phyloP scores from a whole-genome alignment of 1,140 invertebrate genomes.

The Drosophila albomicans region DNA sequence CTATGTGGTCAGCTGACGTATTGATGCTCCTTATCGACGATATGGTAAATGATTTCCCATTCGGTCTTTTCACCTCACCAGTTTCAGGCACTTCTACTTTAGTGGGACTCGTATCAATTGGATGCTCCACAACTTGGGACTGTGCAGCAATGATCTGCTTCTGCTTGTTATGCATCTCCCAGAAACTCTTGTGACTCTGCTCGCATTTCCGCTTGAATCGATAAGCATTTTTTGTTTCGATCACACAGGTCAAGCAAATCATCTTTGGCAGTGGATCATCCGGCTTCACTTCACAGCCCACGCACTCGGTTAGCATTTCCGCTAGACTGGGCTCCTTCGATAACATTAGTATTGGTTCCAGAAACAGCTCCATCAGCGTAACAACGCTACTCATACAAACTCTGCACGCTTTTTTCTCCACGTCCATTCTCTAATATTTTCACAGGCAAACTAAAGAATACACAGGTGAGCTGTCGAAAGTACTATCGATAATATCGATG shows the following conservation, averaged over 20 bases:
- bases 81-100: conserved; percentile 7
- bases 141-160: too few relatives aligned
- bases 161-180: not conserved
- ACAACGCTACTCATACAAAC: conserved; percentile 20
- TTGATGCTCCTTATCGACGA: not conserved
- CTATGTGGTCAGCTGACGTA: not conserved
- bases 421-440: not conserved
- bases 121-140: not conserved
- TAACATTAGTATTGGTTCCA: not conserved
- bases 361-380: conserved; percentile 23
- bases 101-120: not conserved
- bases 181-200: conserved; percentile 15
- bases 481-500: too few relatives aligned
- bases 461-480: too few relatives aligned
- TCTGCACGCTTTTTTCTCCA: conserved; percentile 15
- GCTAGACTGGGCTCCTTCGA: conserved; percentile 2
- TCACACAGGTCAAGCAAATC: conserved; percentile 18
- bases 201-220: conserved; percentile 22
- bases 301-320: conserved; percentile 17
- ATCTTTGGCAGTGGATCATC: conserved; percentile 25
- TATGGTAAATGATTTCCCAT: not conserved
- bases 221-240: conserved; percentile 14
- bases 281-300: not conserved
- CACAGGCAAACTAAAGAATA: not conserved
- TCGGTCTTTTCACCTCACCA: not conserved